Base-by-base conservation (phyloP, 2,888 invertebrate species). In the Spisula solida region DNA sequence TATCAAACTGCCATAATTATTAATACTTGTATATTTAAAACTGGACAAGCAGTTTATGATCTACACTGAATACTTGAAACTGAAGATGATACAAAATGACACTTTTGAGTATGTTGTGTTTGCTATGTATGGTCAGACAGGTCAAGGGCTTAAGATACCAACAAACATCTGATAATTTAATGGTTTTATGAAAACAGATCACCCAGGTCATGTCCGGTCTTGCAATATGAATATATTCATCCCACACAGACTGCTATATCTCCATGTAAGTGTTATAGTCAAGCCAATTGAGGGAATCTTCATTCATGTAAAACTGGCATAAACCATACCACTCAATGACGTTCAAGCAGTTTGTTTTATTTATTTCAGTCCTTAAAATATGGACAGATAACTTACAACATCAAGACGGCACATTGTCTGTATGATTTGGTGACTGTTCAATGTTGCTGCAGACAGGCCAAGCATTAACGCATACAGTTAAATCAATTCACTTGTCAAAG, bases 41-140 rank as follows among this genome's bases (percentile, higher is more conserved):
- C 31, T 55, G 34, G 79, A 79, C 29, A 79, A 56, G 56, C 31
- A 79, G n/a, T 34, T 31, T 79, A 51, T 51, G 47, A 34, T 85
- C 25, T 78, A 78, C 34, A 84, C 51, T 78, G 75, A 78, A 84
- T n/a, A 79, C 29, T 78, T 79, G 79, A 34, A 79, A 25, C 16
- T 55, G 41, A 85, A 78, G 34, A 56, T 29, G 78, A 34, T 78
- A 75, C 34, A 47, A 34, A 80, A 85, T 85, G 78, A 85, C 85
- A 78, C 25, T 25, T 85, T 79, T 41, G 56, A 85, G 85, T 75
- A 47, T 55, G 47, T 25, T 48, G 34, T 83, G 47, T 83, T 48
- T 70, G 48, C 48, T 16, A 55, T 41, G 16, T 25, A 75, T 84
- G 75, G 84, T 84, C 75, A 78, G 80, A 51, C 48, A 80, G 80